phyloP scores from a whole-genome alignment of 2,113 vertebrate species.

The Willisornis vidua region DNA sequence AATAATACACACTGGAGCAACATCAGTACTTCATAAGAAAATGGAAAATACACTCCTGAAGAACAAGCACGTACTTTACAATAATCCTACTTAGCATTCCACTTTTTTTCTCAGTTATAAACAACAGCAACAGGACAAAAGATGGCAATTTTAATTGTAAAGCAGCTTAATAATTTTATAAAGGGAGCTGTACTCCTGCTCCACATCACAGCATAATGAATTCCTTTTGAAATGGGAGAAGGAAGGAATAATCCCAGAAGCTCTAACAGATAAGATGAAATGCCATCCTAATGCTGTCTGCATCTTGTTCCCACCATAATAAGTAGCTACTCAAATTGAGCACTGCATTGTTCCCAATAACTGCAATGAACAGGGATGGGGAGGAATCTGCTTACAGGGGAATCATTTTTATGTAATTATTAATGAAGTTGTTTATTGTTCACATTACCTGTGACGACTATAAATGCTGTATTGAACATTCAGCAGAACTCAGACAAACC shows the following conservation, averaged over 20 bases:
- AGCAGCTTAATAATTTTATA: conserved; percentile 57
- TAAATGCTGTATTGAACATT: not conserved
- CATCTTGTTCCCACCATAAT: not conserved
- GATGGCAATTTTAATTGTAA: conserved; percentile 56
- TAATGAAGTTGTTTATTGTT: conserved; percentile 54
- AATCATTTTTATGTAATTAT: conserved; percentile 44
- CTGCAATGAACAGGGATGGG: not conserved
- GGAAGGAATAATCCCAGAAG: conserved; percentile 47
- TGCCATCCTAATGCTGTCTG: conserved; percentile 47
- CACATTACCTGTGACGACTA: not conserved
- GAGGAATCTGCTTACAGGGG: not conserved
- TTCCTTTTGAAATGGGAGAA: conserved; percentile 59
- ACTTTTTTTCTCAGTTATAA: conserved; percentile 40
- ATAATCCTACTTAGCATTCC: conserved; percentile 15
- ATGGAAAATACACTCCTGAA: not conserved
- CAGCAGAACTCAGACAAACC: conserved; percentile 21
- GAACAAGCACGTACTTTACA: not conserved
- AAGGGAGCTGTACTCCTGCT: conserved; percentile 32
- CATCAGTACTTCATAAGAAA: not conserved
- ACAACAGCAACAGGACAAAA: conserved; percentile 47
- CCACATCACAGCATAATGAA: conserved; percentile 54
- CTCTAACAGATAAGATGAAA: conserved; percentile 55
- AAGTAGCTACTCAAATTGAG: not conserved
- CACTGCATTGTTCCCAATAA: not conserved
- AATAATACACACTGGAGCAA: conserved; percentile 18